Conservation (phyloP, 2,888 invertebrate genomes). For the Cosmia trapezina region DNA sequence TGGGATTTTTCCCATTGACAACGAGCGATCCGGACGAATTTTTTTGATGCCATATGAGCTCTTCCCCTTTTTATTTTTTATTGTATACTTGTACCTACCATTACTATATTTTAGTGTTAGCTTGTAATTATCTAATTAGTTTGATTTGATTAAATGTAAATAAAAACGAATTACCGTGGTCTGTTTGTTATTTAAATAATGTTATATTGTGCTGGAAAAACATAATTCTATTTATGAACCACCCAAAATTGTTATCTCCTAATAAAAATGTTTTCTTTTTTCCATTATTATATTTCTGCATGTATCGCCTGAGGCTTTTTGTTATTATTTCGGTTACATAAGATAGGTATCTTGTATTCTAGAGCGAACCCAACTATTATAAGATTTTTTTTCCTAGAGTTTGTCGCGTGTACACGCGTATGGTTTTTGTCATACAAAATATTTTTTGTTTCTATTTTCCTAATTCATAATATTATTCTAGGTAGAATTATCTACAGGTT, state of each 20-base stretch:
- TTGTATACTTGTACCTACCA: no score
- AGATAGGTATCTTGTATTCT: conserved; percentile 10
- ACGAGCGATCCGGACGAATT: no score
- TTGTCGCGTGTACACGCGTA: background rate
- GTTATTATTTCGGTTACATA: conserved; percentile 8
- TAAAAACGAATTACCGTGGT: no score
- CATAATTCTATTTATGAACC: background rate
- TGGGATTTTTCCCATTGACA: no score
- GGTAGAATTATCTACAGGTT: background rate
- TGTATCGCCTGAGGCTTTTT: background rate
- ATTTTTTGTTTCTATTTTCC: background rate
- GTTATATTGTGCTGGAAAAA: background rate
- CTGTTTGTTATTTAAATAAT: background rate
- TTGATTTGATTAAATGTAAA: no score
- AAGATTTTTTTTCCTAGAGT: background rate
- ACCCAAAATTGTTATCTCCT: background rate
- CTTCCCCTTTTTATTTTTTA: no score
- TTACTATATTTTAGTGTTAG: no score
- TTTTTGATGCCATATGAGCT: no score
- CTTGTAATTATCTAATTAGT: no score
- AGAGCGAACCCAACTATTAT: background rate
- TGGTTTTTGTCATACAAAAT: background rate
- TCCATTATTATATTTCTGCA: background rate
- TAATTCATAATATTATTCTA: background rate
- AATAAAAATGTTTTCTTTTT: background rate